phyloP scores from a whole-genome alignment of 2,113 vertebrate genomes.

The Centropristis striata region DNA sequence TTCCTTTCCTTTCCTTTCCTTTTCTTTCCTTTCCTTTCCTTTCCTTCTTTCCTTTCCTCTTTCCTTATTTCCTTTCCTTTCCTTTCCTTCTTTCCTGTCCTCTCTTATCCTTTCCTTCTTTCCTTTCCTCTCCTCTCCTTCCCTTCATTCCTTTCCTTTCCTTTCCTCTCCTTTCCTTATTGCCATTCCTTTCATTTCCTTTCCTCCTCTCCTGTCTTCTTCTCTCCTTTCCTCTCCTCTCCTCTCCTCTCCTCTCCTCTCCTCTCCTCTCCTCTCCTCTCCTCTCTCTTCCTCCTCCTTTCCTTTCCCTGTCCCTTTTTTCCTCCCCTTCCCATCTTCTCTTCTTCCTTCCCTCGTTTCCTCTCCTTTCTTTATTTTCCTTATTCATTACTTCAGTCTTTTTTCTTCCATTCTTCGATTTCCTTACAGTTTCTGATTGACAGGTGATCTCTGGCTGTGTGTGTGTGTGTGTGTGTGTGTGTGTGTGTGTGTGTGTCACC shows the following conservation, averaged over 20 bases:
- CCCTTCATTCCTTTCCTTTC: not conserved
- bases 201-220: no score
- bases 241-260: accelerated
- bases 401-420: no score
- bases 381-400: no score
- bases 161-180: not conserved
- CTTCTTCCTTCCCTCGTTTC: no score
- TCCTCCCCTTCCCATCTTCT: no score
- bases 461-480: constrained; percentile 19
- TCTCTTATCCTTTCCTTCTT: not conserved
- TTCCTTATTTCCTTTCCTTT: not conserved
- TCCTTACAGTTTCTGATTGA: constrained; percentile 13
- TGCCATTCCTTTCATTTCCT: no score
- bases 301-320: no score
- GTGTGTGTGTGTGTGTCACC: constrained; percentile 27
- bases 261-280: not conserved
- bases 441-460: constrained; percentile 13
- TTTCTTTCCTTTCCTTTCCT: no score
- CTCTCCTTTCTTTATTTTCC: not conserved
- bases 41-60: no score
- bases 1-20: not conserved
- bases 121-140: no score
- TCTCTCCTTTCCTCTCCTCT: not conserved
- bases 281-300: no score
- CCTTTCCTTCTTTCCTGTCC: not conserved